Base-by-base conservation (phyloP, 2,797 vertebrate genomes). In the Chromis chromis region DNA sequence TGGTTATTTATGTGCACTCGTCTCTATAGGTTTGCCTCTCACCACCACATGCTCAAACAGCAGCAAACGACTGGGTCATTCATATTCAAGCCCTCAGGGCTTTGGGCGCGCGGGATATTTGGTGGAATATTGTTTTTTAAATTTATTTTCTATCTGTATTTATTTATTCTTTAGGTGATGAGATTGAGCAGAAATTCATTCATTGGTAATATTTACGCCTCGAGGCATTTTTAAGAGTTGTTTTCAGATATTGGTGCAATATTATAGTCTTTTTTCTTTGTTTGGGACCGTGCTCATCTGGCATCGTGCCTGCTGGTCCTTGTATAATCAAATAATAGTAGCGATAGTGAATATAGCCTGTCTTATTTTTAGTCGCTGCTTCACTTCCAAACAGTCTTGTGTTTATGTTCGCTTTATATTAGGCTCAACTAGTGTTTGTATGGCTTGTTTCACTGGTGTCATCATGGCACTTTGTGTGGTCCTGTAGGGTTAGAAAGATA, bases 1-100 rank as follows among this genome's bases (percentile, higher is more conserved):
- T 72, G 87, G 66, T 89, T 90, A 80, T 86, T 86, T 85, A 84
- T 84, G 73, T 87, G 76, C 33, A 50, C 58, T 57, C 14, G 13
- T 58, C 53, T 84, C 65, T 81, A 24, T 74, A 65, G 72, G 68
- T 78, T 58, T 61, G 21, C 63, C 24, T 81, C 12, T 50, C 59
- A 49, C 81, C 60, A 52, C 69, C 78, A 78, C 72, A 66, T 60
- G 85, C 60, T 77, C 63, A 74, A 78, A 82, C 19, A 75, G 63
- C 61, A 67, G 50, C 33, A 17, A 69, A 66, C 24, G 53, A 31
- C 49, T 74, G 1, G 0, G 14, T 21, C 62, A 75, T 80, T 81
- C 78, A 82, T 76, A 86, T 83, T 79, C 65, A 71, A 64, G 52
- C 63, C 86, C 84, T 74, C 46, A 2, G 74, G 86, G 79, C 55